A percentile compares a stretch with the other conserved stretches of the same genome.
Conservation (phyloP, 2,888 invertebrate genomes). For the Eretmocerus hayati region DNA sequence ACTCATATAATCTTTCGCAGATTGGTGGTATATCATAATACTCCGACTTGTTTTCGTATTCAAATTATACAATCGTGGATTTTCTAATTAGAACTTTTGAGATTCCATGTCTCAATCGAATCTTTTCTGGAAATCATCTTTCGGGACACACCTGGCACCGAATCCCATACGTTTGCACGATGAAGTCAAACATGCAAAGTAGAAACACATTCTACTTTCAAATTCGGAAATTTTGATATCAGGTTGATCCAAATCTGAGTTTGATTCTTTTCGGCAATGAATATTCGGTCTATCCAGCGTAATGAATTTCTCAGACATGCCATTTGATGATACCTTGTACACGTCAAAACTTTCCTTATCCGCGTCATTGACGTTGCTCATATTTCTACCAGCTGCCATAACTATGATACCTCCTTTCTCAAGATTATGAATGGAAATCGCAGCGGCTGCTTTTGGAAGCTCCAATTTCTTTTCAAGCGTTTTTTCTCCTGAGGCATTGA, state of each 20-base stretch:
- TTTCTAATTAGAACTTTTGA: too few species aligned
- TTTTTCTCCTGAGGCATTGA: neutral
- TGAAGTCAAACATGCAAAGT: constrained; percentile 5
- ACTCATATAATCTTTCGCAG: too few species aligned
- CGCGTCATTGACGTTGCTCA: neutral
- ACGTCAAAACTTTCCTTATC: neutral
- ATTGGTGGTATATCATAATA: too few species aligned
- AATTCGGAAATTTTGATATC: constrained; percentile 7
- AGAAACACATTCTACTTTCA: constrained; percentile 2
- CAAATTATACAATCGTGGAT: too few species aligned
- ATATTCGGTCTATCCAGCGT: too few species aligned
- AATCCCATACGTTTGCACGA: too few species aligned
- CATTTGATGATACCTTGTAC: neutral
- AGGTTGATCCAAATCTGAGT: neutral
- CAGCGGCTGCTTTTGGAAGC: neutral
- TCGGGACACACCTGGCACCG: too few species aligned
- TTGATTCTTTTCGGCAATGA: too few species aligned
- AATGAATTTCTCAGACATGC: neutral
- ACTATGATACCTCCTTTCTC: constrained; percentile 2
- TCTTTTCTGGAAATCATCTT: too few species aligned
- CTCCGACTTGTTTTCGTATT: too few species aligned
- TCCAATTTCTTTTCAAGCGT: neutral
- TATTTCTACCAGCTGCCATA: neutral
- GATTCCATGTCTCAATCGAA: too few species aligned
- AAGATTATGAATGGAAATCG: constrained; percentile 3